Evolutionary conservation across 2,888 invertebrate species (phyloP).

Genomic region (Agriopis leucophaearia): DNA sequence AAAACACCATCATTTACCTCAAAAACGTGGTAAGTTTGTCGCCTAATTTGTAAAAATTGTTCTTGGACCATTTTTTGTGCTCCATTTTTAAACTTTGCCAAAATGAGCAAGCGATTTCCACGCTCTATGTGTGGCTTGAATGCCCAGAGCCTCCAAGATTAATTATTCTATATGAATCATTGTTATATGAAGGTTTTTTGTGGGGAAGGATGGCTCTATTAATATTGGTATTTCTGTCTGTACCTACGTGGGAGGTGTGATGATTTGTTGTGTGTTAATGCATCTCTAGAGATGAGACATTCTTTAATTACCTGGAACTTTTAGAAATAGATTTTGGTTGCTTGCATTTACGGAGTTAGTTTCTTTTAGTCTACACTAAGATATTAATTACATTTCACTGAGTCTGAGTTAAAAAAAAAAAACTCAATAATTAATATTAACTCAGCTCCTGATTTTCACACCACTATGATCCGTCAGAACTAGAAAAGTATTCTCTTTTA

Average conservation of each 20-base stretch:
- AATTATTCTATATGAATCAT: slow-evolving; percentile 73
- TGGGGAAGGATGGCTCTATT: slow-evolving; percentile 69
- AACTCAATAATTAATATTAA: too few relatives aligned
- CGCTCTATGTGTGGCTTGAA: slow-evolving; percentile 63
- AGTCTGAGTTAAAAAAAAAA: too few relatives aligned
- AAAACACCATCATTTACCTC: slow-evolving; percentile 72
- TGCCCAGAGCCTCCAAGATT: slow-evolving; percentile 62
- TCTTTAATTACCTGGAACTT: neutral
- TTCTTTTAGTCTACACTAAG: too few relatives aligned
- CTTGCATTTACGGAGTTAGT: too few relatives aligned
- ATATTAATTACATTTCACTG: too few relatives aligned
- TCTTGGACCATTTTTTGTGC: slow-evolving; percentile 57
- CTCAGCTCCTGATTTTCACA: too few relatives aligned
- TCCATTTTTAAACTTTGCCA: slow-evolving; percentile 63
- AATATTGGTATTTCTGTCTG: slow-evolving; percentile 64
- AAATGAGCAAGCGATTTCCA: slow-evolving; percentile 81
- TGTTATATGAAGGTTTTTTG: slow-evolving; percentile 57
- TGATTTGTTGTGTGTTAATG: slow-evolving; percentile 66
- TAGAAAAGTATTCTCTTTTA: too few relatives aligned
- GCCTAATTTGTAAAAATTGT: slow-evolving; percentile 83
- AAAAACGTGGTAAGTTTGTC: slow-evolving; percentile 80
- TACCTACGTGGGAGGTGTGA: slow-evolving; percentile 73
- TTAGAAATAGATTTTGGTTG: too few relatives aligned
- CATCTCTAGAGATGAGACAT: slow-evolving; percentile 1
- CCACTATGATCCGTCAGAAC: too few relatives aligned